Conservation (phyloP, 1,140 invertebrate genomes). For the Himalopsyche phryganea region DNA sequence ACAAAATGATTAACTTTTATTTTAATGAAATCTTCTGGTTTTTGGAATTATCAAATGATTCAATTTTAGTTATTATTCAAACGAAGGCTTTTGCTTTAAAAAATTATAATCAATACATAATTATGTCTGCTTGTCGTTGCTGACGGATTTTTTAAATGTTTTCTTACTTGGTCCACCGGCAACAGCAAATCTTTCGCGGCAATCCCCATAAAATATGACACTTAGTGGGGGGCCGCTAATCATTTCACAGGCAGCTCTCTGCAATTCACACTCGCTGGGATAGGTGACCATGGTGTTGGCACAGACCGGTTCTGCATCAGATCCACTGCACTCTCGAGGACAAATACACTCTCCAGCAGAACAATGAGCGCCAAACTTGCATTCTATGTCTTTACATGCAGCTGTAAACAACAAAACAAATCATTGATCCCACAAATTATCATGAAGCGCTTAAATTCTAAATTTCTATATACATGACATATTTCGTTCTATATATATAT, state of each 20-base stretch:
- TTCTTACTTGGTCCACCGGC: constrained; percentile 43
- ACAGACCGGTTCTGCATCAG: constrained; percentile 71
- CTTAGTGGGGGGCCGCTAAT: constrained; percentile 48
- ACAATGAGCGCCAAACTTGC: constrained; percentile 76
- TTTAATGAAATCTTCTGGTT: too few relatives aligned
- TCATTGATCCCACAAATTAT: constrained; percentile 1
- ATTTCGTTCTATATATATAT: too few relatives aligned
- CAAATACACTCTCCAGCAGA: constrained; percentile 81
- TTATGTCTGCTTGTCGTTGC: too few relatives aligned
- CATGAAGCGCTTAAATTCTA: too few relatives aligned
- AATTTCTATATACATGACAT: too few relatives aligned
- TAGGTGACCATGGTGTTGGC: constrained; percentile 77
- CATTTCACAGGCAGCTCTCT: constrained; percentile 64
- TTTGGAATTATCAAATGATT: too few relatives aligned
- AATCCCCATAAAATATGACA: constrained; percentile 77
- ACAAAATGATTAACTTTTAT: too few relatives aligned
- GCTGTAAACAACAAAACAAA: constrained; percentile 55
- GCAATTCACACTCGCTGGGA: constrained; percentile 79
- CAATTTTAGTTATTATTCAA: too few relatives aligned
- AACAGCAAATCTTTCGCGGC: constrained; percentile 63
- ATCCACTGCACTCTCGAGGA: constrained; percentile 68
- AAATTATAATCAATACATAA: too few relatives aligned
- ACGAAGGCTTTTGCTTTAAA: too few relatives aligned
- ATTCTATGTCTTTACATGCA: constrained; percentile 72
- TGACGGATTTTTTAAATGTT: too few relatives aligned